Evolutionary conservation across 2,888 invertebrate species (phyloP), one percentile per base, ranked within the genome.

Genomic region (Drosophila mulleri): DNA sequence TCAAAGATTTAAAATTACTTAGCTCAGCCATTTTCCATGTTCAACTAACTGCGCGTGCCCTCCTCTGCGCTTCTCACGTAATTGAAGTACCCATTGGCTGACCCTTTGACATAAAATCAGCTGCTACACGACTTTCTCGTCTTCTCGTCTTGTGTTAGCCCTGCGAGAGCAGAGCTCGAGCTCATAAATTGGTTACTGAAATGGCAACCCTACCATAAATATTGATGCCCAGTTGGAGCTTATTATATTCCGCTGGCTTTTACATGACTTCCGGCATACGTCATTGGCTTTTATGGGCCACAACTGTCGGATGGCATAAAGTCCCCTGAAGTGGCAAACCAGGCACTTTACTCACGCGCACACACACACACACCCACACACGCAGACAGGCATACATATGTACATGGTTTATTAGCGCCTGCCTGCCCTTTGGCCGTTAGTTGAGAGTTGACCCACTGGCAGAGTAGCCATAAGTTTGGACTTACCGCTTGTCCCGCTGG

Each of bases 401-500:
- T 48, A 66, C 70, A 69, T 79, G 68, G 66, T 79, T 79, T 83
- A 83, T 84, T 76, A 72, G 73, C 48, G 58, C 47, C 47, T 26
- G 47, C 26, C 7, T 11, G 37, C 1, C 45, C 45, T 37, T 23
- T 26, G 58, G 14, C 73, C 68, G 45, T 35, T 54, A 57, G 50
- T 70, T 44, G 35, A 61, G 53, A 37, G 50, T 50, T 47, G 56
- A 54, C 60, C 53, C 48, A 20, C 48, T 32, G 32, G 14, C 2
- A 32, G 20, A 32, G n/a, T 47, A 54, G 7, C 26, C 16, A 1
- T 42, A 48, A 7, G 45, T 42, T 44, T 44, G 18, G 58, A 92
- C 93, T 93, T 91, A 94, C 94, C 94, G 93, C 92, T 93, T 94
- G 92, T 94, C 94, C 93, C 93, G 94, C 83, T 94, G 85, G 32